A percentile compares a stretch with the other conserved stretches of the same genome.
These are phyloP conservation scores for Oligia fasciuncula DNA, from an alignment of 2,888 invertebrate genomes.

Conservation along the genomic window DNA sequence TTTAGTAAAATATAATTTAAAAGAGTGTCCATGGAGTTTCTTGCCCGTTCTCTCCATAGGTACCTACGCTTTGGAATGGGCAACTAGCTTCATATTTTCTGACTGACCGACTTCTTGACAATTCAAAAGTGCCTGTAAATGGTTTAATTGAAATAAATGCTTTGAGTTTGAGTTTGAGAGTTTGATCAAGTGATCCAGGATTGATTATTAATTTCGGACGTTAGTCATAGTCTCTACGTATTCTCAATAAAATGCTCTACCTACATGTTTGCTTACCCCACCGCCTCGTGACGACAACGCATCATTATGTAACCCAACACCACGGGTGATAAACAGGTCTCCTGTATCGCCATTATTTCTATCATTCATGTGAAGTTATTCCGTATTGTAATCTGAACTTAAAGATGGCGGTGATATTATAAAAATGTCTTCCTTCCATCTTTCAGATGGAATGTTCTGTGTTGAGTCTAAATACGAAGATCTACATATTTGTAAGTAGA, in stretches of 20 bases:
- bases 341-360: constrained; percentile 64
- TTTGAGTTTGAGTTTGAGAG: too few species aligned
- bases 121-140: too few species aligned
- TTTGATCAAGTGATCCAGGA: neutral
- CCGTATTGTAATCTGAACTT: constrained; percentile 44
- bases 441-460: constrained; percentile 7
- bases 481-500: neutral
- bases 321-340: constrained; percentile 64
- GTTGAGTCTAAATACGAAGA: neutral
- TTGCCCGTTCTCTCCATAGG: too few species aligned
- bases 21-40: too few species aligned
- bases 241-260: neutral
- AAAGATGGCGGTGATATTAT: constrained; percentile 42
- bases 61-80: too few species aligned
- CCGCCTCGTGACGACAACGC: constrained; percentile 38
- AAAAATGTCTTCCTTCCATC: constrained; percentile 29
- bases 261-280: constrained; percentile 24
- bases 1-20: too few species aligned
- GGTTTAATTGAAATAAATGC: too few species aligned
- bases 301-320: constrained; percentile 53
- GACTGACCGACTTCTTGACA: too few species aligned
- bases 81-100: too few species aligned
- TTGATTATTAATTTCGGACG: neutral
- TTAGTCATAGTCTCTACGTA: neutral
- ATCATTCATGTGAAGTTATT: constrained; percentile 68